Conservation (phyloP, 2,113 vertebrate genomes). For the Erythrocebus patas region DNA sequence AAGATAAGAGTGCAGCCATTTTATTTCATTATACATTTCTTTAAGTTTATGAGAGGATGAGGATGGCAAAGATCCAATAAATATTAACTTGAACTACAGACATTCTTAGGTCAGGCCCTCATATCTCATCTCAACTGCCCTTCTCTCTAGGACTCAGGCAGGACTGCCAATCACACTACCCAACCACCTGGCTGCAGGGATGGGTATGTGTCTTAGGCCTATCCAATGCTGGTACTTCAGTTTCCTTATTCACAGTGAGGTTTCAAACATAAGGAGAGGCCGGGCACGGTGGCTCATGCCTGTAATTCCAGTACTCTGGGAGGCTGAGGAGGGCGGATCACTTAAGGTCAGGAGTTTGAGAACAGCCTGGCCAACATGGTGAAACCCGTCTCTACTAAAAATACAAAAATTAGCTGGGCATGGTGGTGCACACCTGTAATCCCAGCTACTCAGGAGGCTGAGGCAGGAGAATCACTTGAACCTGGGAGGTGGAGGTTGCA, state of each 20-base stretch:
- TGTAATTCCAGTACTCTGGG: too few species aligned
- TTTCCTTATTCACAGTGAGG: not conserved
- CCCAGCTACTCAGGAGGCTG: too few species aligned
- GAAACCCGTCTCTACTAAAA: too few species aligned
- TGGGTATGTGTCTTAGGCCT: not conserved
- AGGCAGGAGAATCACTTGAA: too few species aligned
- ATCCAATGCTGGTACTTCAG: not conserved
- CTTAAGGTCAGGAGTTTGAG: too few species aligned
- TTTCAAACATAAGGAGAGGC: too few species aligned
- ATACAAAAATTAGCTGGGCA: too few species aligned
- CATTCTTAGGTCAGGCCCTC: not conserved
- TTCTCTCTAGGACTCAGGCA: not conserved
- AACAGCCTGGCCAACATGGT: too few species aligned
- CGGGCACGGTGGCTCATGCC: too few species aligned
- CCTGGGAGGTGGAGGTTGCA: too few species aligned
- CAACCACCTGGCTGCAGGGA: not conserved
- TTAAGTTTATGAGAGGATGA: not conserved
- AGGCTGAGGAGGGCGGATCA: too few species aligned
- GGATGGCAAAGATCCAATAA: not conserved
- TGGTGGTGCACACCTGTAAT: too few species aligned
- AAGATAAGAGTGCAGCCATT: not conserved
- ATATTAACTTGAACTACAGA: not conserved
- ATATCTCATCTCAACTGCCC: not conserved
- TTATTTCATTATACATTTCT: conserved; percentile 1
- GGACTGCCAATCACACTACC: not conserved